These are phyloP conservation scores for Kryphioiulus occultus DNA, from an alignment of 2,888 invertebrate species.

Conservation along the genomic window DNA sequence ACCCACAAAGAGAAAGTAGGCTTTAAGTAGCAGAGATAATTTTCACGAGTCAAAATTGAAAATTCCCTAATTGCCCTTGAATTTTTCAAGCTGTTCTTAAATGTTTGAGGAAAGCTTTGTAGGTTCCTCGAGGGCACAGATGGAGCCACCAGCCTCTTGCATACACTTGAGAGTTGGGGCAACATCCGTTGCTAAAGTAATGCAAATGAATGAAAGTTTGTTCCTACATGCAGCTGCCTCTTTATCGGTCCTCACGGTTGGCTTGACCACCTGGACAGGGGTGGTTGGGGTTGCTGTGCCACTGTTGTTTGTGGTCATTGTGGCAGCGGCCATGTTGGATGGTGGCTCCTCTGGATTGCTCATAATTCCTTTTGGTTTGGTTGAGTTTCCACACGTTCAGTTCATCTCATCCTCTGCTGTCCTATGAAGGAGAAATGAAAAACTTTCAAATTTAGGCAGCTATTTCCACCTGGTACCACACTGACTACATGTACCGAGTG, in stretches of 20 bases:
- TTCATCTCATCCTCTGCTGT: neutral
- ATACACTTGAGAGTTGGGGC: neutral
- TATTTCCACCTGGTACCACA: neutral
- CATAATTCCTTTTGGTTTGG: neutral
- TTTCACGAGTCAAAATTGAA: too few relatives aligned
- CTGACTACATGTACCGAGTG: neutral
- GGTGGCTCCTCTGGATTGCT: neutral
- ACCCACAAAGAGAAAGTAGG: too few relatives aligned
- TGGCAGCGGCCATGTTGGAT: neutral
- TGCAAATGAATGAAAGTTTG: neutral
- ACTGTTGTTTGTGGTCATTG: neutral
- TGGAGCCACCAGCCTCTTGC: neutral
- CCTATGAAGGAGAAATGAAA: neutral
- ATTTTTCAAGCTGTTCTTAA: too few relatives aligned
- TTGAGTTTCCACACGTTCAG: neutral
- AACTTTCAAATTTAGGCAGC: neutral
- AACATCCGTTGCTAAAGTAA: too few relatives aligned
- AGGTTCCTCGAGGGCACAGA: neutral
- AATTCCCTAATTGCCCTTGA: too few relatives aligned
- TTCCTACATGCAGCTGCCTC: conserved; percentile 6
- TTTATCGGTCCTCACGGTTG: neutral
- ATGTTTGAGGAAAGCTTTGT: too few relatives aligned
- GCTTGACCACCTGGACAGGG: conserved; percentile 31
- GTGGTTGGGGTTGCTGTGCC: neutral
- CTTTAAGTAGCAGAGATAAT: too few relatives aligned